Evolutionary conservation across 1,140 invertebrate species (phyloP), one percentile per base, ranked within the genome.

Genomic region (Diabrotica virgifera): DNA sequence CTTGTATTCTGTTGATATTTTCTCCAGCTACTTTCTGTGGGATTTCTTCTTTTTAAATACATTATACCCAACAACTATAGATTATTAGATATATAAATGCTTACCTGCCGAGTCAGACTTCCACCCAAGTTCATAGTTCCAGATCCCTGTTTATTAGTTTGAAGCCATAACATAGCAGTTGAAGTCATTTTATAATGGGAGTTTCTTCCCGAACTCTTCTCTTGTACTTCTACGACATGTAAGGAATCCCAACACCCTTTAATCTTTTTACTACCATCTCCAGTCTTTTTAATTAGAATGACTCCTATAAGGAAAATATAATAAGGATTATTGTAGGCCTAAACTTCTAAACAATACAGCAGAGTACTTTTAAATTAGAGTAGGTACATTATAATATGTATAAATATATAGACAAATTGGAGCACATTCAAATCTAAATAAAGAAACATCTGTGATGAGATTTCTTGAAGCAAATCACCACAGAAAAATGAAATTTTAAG

Each of bases 221-320:
- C 96, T 74, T 96, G 92, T 0, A 99, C 96, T 85, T 99, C 97
- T 11, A 99, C 93, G 0, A 99, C 97, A 80, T 99, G 97, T 78
- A 99, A 98, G 4, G 97, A 99, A 80, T 99, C 97, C 98, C 98
- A 99, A 79, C 96, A 99, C 3, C 98, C 92, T 81, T 94, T 97
- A 69, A 99, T 99, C 82, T 96, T 98, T 79, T 96, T 96, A 64
- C 85, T 77, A 11, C 96, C 96, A 85, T 99, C 96, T 0, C 96
- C 95, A 11, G 94, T 95, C 82, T 99, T 99, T 82, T 99, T 99
- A 70, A 99, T 99, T 68, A 99, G 84, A 77, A 99, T 97, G 52
- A 98, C 97, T 74, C 97, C 97, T 85, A 65, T 46, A 24, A 24
- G 24, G 24, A 24, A 24, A 24, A 24, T 24, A 24, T 24, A 24